Evolutionary conservation across 2,797 vertebrate species (phyloP), one percentile per base, ranked within the genome.

Genomic region (Lophius americanus): DNA sequence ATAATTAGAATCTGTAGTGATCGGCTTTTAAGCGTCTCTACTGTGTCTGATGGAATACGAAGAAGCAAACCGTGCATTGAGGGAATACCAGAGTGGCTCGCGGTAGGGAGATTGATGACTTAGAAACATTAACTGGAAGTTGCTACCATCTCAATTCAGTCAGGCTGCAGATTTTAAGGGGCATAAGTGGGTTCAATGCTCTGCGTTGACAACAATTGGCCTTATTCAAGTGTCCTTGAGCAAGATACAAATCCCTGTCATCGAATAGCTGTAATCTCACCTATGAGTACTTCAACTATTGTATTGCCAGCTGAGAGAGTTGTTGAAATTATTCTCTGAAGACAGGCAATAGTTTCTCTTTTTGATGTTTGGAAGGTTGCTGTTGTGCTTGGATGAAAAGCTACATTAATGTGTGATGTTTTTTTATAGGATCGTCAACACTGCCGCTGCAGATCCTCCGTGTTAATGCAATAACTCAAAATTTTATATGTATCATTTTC

Each of bases 181-280:
- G 32, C 37, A 41, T 54, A 61, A 64, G n/a, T 38, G 54, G 47
- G 13, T 60, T 44, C 59, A 70, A 53, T 37, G 7, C 9, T 50
- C 12, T 9, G 9, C 13, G 41, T 38, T 75, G 50, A 70, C 61
- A 66, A 37, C 8, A 50, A 32, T 47, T 10, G 4, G 0, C 14
- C 9, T 33, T 4, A 47, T 41, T 60, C 9, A 56, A 60, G 59
- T 42, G 46, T 64, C 51, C 51, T 66, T 65, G 47, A 69, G 50
- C 11, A 36, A 62, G 51, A 64, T 41, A 39, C 23, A 32, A 50
- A 14, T 60, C 42, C 12, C 46, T 50, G 38, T 49, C 50, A 14
- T 58, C 46, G 5, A 39, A 7, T 32, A 5, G 39, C 14, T 52
- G 38, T 49, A 51, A 12, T 48, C 44, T 38, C 54, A 66, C 60